Percentiles rank a stretch among this genome's conserved stretches.
These are phyloP conservation scores for Copidosoma aretas DNA, from an alignment of 2,888 invertebrate genomes.

Conservation along the genomic window DNA sequence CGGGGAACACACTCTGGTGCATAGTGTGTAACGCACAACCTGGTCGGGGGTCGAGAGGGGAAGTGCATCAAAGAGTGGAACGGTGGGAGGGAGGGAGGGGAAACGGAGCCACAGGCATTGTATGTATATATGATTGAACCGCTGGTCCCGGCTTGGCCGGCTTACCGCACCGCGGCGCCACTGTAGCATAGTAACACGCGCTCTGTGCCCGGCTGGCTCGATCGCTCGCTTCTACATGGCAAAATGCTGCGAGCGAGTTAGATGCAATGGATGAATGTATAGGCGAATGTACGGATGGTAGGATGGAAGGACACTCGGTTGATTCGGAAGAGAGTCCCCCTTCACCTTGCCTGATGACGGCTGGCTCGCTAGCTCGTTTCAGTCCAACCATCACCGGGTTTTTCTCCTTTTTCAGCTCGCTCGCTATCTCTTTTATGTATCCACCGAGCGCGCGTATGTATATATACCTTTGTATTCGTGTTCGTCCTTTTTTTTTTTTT, in stretches of 20 bases:
- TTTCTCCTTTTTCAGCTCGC: conserved; percentile 28
- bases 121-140: conserved; percentile 43
- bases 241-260: conserved; percentile 4
- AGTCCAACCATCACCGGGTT: conserved; percentile 43
- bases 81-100: neutral
- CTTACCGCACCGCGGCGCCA: conserved; percentile 48
- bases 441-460: no score
- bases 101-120: conserved; percentile 15
- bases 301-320: conserved; percentile 1
- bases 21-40: no score
- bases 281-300: conserved; percentile 29
- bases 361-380: conserved; percentile 39
- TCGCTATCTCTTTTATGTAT: conserved; percentile 12
- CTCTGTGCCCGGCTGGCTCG: no score
- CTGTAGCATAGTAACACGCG: conserved; percentile 60
- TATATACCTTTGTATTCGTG: conserved; percentile 17
- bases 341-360: conserved; percentile 60
- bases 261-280: neutral
- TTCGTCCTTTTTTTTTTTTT: conserved; percentile 22
- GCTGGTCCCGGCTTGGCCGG: conserved; percentile 34
- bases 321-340: conserved; percentile 52
- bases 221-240: no score
- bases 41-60: neutral
- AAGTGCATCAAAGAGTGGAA: conserved; percentile 5
- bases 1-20: neutral